Base-by-base conservation (phyloP, 2,797 vertebrate genomes). In the Semaprochilodus insignis region DNA sequence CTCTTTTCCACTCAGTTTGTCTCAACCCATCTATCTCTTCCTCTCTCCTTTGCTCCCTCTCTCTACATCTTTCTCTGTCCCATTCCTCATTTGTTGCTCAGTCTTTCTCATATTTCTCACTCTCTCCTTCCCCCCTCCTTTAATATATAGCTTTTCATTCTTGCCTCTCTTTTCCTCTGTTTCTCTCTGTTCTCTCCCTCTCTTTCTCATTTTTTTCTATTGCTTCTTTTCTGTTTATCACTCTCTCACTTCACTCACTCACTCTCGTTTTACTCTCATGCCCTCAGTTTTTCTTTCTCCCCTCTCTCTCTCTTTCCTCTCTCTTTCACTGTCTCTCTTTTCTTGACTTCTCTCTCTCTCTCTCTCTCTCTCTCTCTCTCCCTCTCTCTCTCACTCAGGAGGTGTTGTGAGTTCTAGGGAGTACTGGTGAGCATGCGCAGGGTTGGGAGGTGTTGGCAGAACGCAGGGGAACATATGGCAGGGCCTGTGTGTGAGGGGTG, bases 391-490 rank as follows among this genome's bases (percentile, higher is more conserved):
- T 59, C 34, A 66, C 78, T 74, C 77, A 73, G 73, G 82, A 75
- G 60, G 78, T 67, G 75, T 75, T 82, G 76, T 80, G 76, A 76
- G 83, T 80, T 85, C 27, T 81, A 66, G 15, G 19, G 65, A 6
- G 21, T 69, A 6, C 15, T 13, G 1, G 57, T 63, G 25, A 40
- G 34, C 60, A 70, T 75, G 77, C 74, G 84, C 69, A 82, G 65
- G 76, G 76, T 69, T 55, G 62, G 71, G 65, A 77, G 76, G 75
- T 81, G 74, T 85, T 88, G 87, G 87, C 87, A 88, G 85, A 81
- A 85, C 83, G 83, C 67, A 81, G 78, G 80, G 69, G 81, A 83
- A 86, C 87, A 88, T 88, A 88, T 88, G 87, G 87, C 81, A 81
- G 65, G 79, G 81, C 84, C 85, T 80, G 83, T 75, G 85, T 80